These are phyloP conservation scores for Hydropsyche tenuis DNA, from an alignment of 1,140 invertebrate genomes.

Conservation along the genomic window DNA sequence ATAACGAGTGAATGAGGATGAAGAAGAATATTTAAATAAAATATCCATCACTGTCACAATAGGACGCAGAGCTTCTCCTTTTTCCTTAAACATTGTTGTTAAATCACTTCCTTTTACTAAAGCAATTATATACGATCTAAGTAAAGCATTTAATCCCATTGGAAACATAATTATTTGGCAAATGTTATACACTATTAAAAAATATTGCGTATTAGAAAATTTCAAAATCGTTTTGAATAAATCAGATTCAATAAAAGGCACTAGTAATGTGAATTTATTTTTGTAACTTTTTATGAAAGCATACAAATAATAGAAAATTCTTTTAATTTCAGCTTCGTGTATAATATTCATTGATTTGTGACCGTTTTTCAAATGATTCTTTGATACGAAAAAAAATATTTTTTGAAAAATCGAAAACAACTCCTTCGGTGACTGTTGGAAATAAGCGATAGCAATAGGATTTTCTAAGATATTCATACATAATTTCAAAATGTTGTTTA, in stretches of 20 bases:
- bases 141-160: not conserved
- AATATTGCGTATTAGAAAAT: slow-evolving; percentile 27
- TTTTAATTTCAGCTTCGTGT: slow-evolving; percentile 29
- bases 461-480: slow-evolving; percentile 42
- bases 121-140: slow-evolving; percentile 33
- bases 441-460: slow-evolving; percentile 24
- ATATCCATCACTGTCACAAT: slow-evolving; percentile 44
- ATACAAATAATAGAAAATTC: slow-evolving; percentile 24
- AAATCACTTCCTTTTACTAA: slow-evolving; percentile 35
- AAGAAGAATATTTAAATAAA: slow-evolving; percentile 34
- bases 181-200: slow-evolving; percentile 33
- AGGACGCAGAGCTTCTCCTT: slow-evolving; percentile 36
- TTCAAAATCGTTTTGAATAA: slow-evolving; percentile 39
- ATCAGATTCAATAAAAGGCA: slow-evolving; percentile 36
- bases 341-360: not conserved
- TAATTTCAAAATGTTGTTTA: slow-evolving; percentile 20
- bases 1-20: not conserved
- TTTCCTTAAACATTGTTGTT: slow-evolving; percentile 39
- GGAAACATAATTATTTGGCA: slow-evolving; percentile 44
- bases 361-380: too few species aligned
- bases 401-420: slow-evolving; percentile 37
- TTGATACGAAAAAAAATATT: slow-evolving; percentile 30
- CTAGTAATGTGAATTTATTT: slow-evolving; percentile 35
- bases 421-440: slow-evolving; percentile 37
- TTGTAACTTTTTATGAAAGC: slow-evolving; percentile 39